Percentiles rank a stretch among this genome's conserved stretches.
Evolutionary conservation across 2,797 vertebrate genomes (phyloP).

Genomic region (Pseudochaenichthys georgianus): DNA sequence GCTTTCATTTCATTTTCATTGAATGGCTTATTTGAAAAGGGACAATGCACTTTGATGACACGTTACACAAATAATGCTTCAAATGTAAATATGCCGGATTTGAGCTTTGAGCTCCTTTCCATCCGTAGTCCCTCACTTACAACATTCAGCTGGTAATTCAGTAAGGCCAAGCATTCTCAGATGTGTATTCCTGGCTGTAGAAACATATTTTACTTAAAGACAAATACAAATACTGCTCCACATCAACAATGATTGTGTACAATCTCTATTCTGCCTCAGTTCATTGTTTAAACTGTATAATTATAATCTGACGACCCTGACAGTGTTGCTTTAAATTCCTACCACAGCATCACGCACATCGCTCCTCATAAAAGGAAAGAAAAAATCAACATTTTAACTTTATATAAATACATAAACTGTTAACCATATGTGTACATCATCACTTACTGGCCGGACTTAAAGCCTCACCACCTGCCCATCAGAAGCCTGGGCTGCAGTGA

Average conservation of each 20-base stretch:
- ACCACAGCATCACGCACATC: neutral
- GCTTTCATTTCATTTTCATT: too few species aligned
- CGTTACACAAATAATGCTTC: too few species aligned
- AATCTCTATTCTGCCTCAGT: neutral
- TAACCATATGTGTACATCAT: neutral
- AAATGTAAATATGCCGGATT: too few species aligned
- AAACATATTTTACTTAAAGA: neutral
- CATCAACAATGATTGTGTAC: neutral
- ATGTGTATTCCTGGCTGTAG: neutral
- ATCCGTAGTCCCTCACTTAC: too few species aligned
- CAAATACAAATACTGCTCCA: neutral
- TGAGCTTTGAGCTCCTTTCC: too few species aligned
- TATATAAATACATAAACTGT: neutral
- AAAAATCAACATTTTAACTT: neutral
- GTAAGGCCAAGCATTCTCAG: neutral
- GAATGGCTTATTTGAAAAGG: too few species aligned
- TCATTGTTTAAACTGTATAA: neutral
- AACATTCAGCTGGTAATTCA: neutral
- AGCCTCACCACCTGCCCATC: constrained; percentile 34
- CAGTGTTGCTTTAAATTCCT: neutral
- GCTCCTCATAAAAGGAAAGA: neutral
- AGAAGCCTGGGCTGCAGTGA: constrained; percentile 9
- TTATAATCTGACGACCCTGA: constrained; percentile 20
- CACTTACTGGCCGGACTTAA: constrained; percentile 5
- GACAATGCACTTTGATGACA: too few species aligned